Percentiles rank a stretch among this genome's conserved stretches.
Conservation (phyloP, 2,888 invertebrate genomes). For the Sphinx pinastri region DNA sequence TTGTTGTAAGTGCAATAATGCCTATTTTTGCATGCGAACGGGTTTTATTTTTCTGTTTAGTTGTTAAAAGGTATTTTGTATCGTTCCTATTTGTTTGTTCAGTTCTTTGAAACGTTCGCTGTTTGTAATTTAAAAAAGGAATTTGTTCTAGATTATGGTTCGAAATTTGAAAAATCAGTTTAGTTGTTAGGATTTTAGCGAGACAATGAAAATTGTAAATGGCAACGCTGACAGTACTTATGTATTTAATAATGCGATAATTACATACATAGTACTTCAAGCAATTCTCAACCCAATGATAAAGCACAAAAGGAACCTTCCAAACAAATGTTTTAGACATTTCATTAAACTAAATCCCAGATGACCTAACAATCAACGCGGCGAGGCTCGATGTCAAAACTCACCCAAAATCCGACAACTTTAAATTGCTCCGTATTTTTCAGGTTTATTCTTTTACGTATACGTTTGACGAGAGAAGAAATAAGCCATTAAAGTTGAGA, state of each 20-base stretch:
- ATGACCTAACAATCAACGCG: constrained; percentile 4
- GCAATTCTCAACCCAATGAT: too few relatives aligned
- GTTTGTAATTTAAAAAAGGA: too few relatives aligned
- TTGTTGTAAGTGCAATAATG: constrained; percentile 13
- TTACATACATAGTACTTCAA: too few relatives aligned
- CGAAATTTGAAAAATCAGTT: too few relatives aligned
- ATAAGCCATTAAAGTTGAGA: constrained; percentile 67
- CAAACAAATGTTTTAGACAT: background rate
- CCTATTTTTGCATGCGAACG: constrained; percentile 5
- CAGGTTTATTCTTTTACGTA: constrained; percentile 14
- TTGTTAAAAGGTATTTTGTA: background rate
- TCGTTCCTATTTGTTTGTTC: background rate
- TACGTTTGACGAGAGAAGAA: constrained; percentile 28
- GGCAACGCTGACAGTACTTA: too few relatives aligned
- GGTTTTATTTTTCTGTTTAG: background rate
- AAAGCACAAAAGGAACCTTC: too few relatives aligned
- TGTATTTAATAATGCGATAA: too few relatives aligned
- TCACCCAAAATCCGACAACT: background rate
- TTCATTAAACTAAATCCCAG: background rate
- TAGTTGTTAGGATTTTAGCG: too few relatives aligned
- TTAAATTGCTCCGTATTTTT: background rate
- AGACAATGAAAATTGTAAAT: too few relatives aligned
- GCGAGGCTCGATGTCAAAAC: constrained; percentile 3
- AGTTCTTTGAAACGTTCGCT: too few relatives aligned
- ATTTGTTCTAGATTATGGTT: too few relatives aligned